Evolutionary conservation across 2,888 invertebrate genomes (phyloP).

Genomic region (Anagyrus pseudococci): DNA sequence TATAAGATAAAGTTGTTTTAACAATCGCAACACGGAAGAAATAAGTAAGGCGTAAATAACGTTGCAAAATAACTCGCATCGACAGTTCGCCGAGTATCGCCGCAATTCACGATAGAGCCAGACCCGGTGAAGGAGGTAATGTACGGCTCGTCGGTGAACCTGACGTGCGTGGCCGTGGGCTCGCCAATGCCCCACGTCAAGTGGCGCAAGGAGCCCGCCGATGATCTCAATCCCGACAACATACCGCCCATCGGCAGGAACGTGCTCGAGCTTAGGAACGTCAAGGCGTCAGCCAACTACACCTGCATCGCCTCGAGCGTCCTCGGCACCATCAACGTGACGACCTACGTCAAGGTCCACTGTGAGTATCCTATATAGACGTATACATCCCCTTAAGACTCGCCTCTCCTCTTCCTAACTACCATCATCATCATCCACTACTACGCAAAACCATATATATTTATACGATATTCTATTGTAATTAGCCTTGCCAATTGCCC

Average conservation of each 20-base stretch:
- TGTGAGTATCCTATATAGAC: constrained; percentile 75
- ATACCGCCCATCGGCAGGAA: constrained; percentile 86
- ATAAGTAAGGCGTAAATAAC: no score
- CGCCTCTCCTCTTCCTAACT: no score
- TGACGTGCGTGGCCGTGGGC: constrained; percentile 97
- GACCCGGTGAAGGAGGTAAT: constrained; percentile 86
- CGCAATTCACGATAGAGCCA: constrained; percentile 93
- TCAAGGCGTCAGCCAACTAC: constrained; percentile 93
- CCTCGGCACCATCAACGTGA: constrained; percentile 88
- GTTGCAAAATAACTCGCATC: no score
- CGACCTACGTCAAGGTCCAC: constrained; percentile 92
- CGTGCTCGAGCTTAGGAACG: constrained; percentile 83
- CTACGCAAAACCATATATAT: no score
- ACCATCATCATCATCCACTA: no score
- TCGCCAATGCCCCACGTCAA: constrained; percentile 98
- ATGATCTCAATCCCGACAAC: constrained; percentile 89
- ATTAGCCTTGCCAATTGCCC: constrained; percentile 89
- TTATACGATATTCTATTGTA: neutral
- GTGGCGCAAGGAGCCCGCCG: constrained; percentile 83
- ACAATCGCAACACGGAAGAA: no score
- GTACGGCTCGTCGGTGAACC: constrained; percentile 87
- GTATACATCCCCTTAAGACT: neutral
- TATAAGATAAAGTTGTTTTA: no score
- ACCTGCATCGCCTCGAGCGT: constrained; percentile 96
- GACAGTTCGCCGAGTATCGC: constrained; percentile 91